Percentiles rank a stretch among this genome's conserved stretches.
phyloP scores from a whole-genome alignment of 2,113 vertebrate species.

The Zosterops japonicus region DNA sequence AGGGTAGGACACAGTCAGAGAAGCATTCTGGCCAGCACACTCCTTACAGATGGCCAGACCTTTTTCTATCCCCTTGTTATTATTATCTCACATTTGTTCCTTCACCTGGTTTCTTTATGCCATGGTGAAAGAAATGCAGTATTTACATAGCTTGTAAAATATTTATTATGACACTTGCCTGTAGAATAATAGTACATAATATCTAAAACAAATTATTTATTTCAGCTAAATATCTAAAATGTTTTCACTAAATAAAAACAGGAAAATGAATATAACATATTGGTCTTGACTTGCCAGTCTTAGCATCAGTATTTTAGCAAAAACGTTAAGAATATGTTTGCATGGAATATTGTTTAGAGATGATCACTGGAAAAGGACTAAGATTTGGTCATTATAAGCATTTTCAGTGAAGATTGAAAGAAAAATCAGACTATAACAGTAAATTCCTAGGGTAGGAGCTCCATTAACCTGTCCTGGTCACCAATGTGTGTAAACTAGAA shows the following conservation, averaged over 20 bases:
- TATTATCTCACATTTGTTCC: background rate
- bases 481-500: background rate
- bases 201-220: background rate
- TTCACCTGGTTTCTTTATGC: background rate
- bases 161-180: background rate
- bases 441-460: background rate
- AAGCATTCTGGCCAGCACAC: background rate
- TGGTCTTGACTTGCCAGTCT: background rate
- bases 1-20: background rate
- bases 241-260: background rate
- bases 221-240: background rate
- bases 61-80: background rate
- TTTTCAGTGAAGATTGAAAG: background rate
- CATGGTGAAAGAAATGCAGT: background rate
- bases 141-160: background rate
- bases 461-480: background rate
- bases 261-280: background rate
- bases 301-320: background rate
- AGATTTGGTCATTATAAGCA: background rate
- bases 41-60: background rate
- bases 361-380: background rate
- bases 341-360: background rate
- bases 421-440: background rate
- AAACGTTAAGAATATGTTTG: background rate
- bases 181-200: rapidly evolving